Percentiles rank a stretch among this genome's conserved stretches.
Conservation (phyloP, 2,888 invertebrate genomes). For the Melanchra persicariae region DNA sequence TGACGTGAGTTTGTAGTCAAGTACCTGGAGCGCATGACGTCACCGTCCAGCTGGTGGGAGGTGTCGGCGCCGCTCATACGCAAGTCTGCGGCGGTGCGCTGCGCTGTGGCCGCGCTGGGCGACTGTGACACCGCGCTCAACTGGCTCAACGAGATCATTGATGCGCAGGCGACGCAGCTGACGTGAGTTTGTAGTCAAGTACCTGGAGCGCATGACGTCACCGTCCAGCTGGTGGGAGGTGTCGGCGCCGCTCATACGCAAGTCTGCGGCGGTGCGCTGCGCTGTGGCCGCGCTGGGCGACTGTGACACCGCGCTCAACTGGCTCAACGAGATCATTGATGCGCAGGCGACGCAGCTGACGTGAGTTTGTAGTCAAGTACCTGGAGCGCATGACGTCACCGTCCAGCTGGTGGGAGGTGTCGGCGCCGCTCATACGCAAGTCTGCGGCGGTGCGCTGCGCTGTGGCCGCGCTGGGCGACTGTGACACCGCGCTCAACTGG, state of each 20-base stretch:
- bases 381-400: slow-evolving; percentile 93
- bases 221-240: slow-evolving; percentile 93
- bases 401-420: slow-evolving; percentile 92
- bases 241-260: slow-evolving; percentile 87
- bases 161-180: slow-evolving; percentile 85
- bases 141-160: slow-evolving; percentile 93
- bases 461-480: slow-evolving; percentile 81
- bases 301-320: slow-evolving; percentile 86
- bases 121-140: slow-evolving; percentile 83
- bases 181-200: slow-evolving; percentile 84
- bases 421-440: slow-evolving; percentile 88
- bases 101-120: slow-evolving; percentile 85
- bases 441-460: slow-evolving; percentile 90
- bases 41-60: slow-evolving; percentile 93
- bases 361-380: slow-evolving; percentile 84
- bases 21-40: slow-evolving; percentile 92
- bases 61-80: slow-evolving; percentile 87
- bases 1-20: slow-evolving; percentile 83
- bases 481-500: slow-evolving; percentile 90
- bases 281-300: slow-evolving; percentile 84
- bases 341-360: slow-evolving; percentile 83
- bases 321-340: slow-evolving; percentile 93
- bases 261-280: slow-evolving; percentile 90
- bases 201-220: slow-evolving; percentile 92
- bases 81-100: slow-evolving; percentile 90